Conservation (phyloP, 1,140 invertebrate genomes). For the Diachasmimorpha longicaudata region DNA sequence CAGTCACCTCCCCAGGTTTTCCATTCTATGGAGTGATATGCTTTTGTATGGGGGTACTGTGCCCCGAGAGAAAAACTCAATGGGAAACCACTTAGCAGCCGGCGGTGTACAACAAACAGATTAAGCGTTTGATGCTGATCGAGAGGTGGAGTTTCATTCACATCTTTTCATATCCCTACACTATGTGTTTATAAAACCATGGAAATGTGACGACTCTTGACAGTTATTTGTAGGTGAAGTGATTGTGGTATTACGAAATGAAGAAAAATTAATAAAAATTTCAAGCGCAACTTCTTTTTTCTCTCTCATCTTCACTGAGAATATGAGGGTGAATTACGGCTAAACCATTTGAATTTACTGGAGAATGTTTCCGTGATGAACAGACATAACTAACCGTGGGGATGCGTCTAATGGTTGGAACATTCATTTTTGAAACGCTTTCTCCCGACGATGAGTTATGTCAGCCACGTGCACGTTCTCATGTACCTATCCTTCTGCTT, state of each 20-base stretch:
- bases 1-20: constrained; percentile 14
- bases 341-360: neutral
- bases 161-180: constrained; percentile 23
- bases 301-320: neutral
- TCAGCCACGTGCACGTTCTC: constrained; percentile 56
- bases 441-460: constrained; percentile 50
- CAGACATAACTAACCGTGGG: neutral
- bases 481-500: constrained; percentile 53
- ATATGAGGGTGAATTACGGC: neutral
- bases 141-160: constrained; percentile 17
- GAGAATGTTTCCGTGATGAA: constrained; percentile 7
- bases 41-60: neutral
- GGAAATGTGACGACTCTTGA: too few species aligned
- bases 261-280: too few species aligned
- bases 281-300: too few species aligned
- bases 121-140: constrained; percentile 53
- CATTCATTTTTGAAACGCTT: constrained; percentile 18
- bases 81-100: constrained; percentile 60
- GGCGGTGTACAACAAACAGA: constrained; percentile 60
- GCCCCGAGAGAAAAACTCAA: constrained; percentile 37
- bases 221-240: too few species aligned
- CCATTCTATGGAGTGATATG: constrained; percentile 6
- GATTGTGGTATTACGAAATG: too few species aligned
- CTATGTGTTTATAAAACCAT: too few species aligned
- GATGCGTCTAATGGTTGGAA: constrained; percentile 12